Conservation (phyloP, 2,113 vertebrate genomes). For the Spea multiplicata region DNA sequence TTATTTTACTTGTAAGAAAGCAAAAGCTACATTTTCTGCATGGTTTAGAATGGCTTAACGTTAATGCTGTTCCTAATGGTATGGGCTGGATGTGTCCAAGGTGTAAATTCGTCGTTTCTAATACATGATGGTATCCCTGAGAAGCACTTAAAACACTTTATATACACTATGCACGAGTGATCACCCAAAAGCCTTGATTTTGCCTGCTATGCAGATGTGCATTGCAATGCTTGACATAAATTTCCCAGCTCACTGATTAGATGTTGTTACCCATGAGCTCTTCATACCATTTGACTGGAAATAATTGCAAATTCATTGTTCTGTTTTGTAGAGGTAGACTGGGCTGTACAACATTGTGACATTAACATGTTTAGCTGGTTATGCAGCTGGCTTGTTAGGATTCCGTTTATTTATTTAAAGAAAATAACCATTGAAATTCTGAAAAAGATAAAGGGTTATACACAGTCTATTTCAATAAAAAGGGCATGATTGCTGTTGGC, state of each 20-base stretch:
- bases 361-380: slow-evolving; percentile 19
- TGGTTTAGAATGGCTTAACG: background rate
- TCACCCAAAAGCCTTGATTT: slow-evolving; percentile 52
- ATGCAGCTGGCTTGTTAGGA: slow-evolving; percentile 1
- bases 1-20: no score
- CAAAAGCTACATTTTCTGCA: background rate
- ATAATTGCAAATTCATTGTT: slow-evolving; percentile 36
- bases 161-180: slow-evolving; percentile 51
- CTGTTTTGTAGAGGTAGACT: slow-evolving; percentile 35
- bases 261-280: slow-evolving; percentile 41
- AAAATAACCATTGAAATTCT: background rate
- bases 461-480: background rate
- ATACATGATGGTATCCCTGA: slow-evolving; percentile 9
- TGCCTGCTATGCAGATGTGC: slow-evolving; percentile 53
- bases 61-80: background rate
- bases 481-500: no score
- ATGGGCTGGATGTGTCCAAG: background rate
- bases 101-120: slow-evolving; percentile 14
- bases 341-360: slow-evolving; percentile 11
- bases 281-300: slow-evolving; percentile 28
- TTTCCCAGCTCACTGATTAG: slow-evolving; percentile 54
- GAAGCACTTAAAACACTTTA: slow-evolving; percentile 46
- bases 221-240: slow-evolving; percentile 44
- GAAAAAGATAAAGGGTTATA: background rate
- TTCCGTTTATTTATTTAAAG: background rate